Evolutionary conservation across 2,797 vertebrate species (phyloP), one percentile per base, ranked within the genome.

Genomic region (Mycteria americana): DNA sequence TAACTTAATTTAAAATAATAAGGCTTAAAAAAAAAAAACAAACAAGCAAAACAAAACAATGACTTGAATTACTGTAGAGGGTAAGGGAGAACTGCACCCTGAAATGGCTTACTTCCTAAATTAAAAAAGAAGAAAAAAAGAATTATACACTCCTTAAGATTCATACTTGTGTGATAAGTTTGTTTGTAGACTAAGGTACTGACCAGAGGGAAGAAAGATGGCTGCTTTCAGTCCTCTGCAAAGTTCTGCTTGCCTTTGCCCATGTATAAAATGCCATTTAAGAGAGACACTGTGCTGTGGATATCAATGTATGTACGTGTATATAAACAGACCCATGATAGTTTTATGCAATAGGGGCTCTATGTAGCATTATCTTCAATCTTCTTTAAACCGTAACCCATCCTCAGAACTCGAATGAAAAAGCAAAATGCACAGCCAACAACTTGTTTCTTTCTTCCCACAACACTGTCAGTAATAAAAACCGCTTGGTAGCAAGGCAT

Each of bases 311-410:
- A 16, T 24, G 27, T 31, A 35, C 21, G 18, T 13, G 2, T 63
- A 22, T 13, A 25, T 18, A 57, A 62, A 65, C 24, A 74, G 21
- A 65, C 6, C 7, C 0, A 0, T 28, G 50, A 57, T 23, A 62
- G 23, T 88, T 87, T 88, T 74, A 48, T 9, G 3, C 0, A 0
- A 23, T 4, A 62, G 7, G 9, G 7, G 27, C 13, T 70, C 2
- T 41, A 14, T 22, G 12, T 18, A 27, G 18, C 24, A 51, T 89
- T 46, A 37, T n/a, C 33, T 18, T 63, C 30, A 23, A 10, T 28
- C 25, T 72, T 81, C 33, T 86, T 80, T 84, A 65, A 80, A 54
- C 18, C 22, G 8, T 50, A 73, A 50, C 11, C 16, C 56, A 39
- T 15, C 16, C 60, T 83, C 48, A 68, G 48, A 67, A 80, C 11